Percentiles rank a stretch among this genome's conserved stretches.
phyloP scores from a whole-genome alignment of 2,113 vertebrate species.

The Ophiodon elongatus region DNA sequence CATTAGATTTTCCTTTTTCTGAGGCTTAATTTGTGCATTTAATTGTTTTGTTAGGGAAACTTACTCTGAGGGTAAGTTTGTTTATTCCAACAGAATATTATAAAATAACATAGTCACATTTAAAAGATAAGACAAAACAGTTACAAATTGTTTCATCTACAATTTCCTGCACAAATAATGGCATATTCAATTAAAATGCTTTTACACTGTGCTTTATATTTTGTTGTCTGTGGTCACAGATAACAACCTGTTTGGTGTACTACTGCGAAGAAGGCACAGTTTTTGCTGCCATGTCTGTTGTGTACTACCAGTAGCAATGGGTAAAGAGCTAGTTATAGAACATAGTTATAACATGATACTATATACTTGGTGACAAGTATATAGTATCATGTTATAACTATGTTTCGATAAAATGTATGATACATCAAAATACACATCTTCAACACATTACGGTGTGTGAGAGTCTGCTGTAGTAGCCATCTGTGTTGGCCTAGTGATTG shows the following conservation, averaged over 20 bases:
- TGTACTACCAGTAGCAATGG: background rate
- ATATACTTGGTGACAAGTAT: no score
- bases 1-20: background rate
- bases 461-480: constrained; percentile 6
- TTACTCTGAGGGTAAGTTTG: background rate
- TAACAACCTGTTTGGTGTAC: background rate
- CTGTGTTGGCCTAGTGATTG: constrained; percentile 30
- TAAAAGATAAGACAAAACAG: background rate
- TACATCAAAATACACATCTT: background rate
- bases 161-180: background rate
- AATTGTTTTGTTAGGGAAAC: background rate
- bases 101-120: background rate
- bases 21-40: background rate
- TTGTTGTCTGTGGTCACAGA: background rate
- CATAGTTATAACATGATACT: no score
- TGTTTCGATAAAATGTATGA: background rate
- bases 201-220: background rate
- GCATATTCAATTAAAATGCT: background rate
- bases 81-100: background rate
- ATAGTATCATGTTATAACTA: background rate
- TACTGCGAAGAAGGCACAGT: background rate
- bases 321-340: background rate
- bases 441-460: background rate
- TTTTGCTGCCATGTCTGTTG: background rate
- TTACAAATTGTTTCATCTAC: background rate